A percentile compares a stretch with the other conserved stretches of the same genome.
These are phyloP conservation scores for Trichacis sp. DNA, from an alignment of 2,888 invertebrate genomes.

Conservation along the genomic window DNA sequence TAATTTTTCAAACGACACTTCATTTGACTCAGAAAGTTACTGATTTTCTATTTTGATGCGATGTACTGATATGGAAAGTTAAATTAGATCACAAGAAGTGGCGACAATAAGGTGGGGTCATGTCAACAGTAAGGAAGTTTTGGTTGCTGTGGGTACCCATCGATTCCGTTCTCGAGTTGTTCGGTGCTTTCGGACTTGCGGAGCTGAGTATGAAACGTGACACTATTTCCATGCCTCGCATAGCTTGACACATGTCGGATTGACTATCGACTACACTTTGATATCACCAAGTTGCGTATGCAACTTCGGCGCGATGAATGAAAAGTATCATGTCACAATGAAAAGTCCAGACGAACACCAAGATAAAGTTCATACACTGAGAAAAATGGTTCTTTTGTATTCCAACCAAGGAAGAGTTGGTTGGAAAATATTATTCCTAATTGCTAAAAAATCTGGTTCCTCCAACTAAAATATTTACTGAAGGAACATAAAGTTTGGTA, in stretches of 20 bases:
- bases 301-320: background rate
- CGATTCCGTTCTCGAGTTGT: slow-evolving; percentile 28
- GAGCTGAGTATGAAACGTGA: slow-evolving; percentile 36
- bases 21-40: too few species aligned
- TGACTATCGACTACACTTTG: slow-evolving; percentile 30
- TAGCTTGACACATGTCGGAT: slow-evolving; percentile 32
- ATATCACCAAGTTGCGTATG: background rate
- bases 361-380: too few species aligned
- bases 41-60: too few species aligned
- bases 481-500: too few species aligned
- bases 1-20: background rate
- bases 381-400: too few species aligned
- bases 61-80: background rate
- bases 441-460: too few species aligned
- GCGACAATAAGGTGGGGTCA: slow-evolving; percentile 15
- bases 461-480: too few species aligned
- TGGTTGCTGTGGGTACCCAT: too few species aligned
- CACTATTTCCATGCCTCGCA: slow-evolving; percentile 27
- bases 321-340: background rate
- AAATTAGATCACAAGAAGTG: slow-evolving; percentile 10
- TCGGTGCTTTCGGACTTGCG: slow-evolving; percentile 26
- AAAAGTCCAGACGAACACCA: too few species aligned
- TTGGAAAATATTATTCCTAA: too few species aligned
- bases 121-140: slow-evolving; percentile 24
- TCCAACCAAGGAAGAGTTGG: too few species aligned